Base-by-base conservation (phyloP, 64 coral and sea anemone genomes). In the Platygyra sinensis region DNA sequence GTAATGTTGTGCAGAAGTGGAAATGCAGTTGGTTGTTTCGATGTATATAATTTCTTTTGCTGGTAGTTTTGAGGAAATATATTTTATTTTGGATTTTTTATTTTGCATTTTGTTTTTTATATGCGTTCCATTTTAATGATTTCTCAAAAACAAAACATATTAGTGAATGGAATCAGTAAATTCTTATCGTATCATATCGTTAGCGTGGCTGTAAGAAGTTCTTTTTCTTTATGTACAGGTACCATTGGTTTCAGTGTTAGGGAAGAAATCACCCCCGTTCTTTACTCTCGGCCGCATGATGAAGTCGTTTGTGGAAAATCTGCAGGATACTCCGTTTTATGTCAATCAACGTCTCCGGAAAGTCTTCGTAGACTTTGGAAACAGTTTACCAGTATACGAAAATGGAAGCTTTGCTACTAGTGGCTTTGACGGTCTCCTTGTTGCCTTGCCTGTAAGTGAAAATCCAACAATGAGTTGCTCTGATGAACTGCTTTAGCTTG, bases 231-330 rank as follows among this genome's bases (percentile, higher is more conserved):
- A 13, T 5, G 17, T 30, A 3, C 24, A 91, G 90, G 90, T 2
- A 86, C 90, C 42, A 92, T 92, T 69, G 90, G 90, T 50, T 86
- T n/a, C n/a, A n/a, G n/a, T 92, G 27, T 11, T 78, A 61, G 80
- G 80, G 3, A 50, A 9, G 0, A 86, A 92, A 4, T 77, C 81
- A 67, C 81, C 90, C 24, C 81, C 82, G 20, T 92, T 78, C 62
- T 92, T 92, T 49, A 76, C 73, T 3, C 90, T 67, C 38, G 90
- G 90, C 14, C 31, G 90, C 55, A 86, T 86, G 72, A 64, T 92
- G 39, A 80, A 76, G 52, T 1, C 80, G 11, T 8, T 49, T 6
- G 50, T 73, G 16, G 11, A 10, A 10, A 63, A 78, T 20, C 22
- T 52, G 18, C 82, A 92, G 72, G 27, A 69, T 86, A 59, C 90